These are phyloP conservation scores for Strigops habroptila DNA, from an alignment of 2,113 vertebrate genomes.

Conservation along the genomic window DNA sequence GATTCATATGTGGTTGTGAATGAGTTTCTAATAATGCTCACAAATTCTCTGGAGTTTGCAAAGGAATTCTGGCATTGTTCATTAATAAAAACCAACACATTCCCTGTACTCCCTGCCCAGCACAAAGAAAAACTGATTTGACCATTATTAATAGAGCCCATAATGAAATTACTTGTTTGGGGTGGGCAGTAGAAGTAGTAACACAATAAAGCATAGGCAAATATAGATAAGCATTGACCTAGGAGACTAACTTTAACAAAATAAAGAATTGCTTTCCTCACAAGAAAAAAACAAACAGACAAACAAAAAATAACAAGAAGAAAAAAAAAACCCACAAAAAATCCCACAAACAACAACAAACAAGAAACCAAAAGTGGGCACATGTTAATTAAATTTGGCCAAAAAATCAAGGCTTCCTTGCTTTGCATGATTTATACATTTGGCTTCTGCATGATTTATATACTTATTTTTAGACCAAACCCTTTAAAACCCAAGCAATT, in stretches of 20 bases:
- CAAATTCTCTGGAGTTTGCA: not conserved
- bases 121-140: not conserved
- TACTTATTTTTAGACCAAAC: not conserved
- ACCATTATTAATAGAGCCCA: not conserved
- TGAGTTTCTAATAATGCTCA: conserved; percentile 6
- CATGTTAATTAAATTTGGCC: not conserved
- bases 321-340: not conserved
- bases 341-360: not conserved
- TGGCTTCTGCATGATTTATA: not conserved
- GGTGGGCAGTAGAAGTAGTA: not conserved
- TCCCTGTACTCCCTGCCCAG: not conserved
- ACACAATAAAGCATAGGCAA: not conserved
- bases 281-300: not conserved
- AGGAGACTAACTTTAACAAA: not conserved
- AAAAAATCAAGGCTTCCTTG: not conserved
- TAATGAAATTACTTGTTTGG: not conserved
- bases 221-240: not conserved
- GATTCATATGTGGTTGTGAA: conserved; percentile 30
- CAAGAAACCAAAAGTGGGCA: not conserved
- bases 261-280: not conserved
- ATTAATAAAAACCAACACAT: not conserved
- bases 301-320: no score
- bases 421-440: not conserved
- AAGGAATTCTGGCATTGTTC: conserved; percentile 26
- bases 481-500: not conserved